Evolutionary conservation across 2,797 vertebrate genomes (phyloP).

Genomic region (Odontamblyopus lacepedii): DNA sequence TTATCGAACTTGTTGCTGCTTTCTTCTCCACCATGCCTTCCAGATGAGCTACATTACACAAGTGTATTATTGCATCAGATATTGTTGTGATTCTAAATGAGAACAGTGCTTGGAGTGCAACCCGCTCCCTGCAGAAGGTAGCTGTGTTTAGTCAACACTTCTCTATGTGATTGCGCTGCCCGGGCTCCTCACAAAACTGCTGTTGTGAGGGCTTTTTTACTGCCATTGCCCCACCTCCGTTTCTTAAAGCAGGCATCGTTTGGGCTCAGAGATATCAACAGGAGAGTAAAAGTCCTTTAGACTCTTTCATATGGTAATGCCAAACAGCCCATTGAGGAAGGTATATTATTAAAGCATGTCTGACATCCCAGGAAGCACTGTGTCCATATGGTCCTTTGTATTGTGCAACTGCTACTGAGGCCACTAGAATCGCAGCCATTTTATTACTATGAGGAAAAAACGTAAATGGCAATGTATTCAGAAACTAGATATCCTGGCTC

Average conservation of each 20-base stretch:
- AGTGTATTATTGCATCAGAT: conserved; percentile 37
- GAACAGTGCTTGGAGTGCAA: conserved; percentile 24
- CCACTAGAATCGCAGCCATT: not conserved
- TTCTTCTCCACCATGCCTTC: conserved; percentile 19
- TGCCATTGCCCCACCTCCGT: conserved; percentile 21
- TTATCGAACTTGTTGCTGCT: conserved; percentile 15
- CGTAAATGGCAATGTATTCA: not conserved
- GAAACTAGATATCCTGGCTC: not conserved
- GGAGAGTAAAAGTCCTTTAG: conserved; percentile 12
- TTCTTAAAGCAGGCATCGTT: conserved; percentile 15
- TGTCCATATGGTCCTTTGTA: not conserved
- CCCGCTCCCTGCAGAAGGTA: conserved; percentile 31
- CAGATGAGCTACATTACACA: conserved; percentile 32
- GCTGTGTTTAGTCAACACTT: conserved; percentile 59
- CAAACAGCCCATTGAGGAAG: not conserved
- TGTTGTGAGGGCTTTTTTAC: conserved; percentile 26
- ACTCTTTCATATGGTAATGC: conserved; percentile 33
- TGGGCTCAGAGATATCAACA: conserved; percentile 22
- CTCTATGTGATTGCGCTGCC: conserved; percentile 30
- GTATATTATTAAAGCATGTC: not conserved
- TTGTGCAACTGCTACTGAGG: not conserved
- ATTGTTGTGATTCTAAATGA: conserved; percentile 37
- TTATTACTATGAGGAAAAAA: not conserved
- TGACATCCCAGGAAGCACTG: not conserved
- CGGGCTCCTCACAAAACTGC: conserved; percentile 33